Evolutionary conservation across 2,888 invertebrate species (phyloP).

Genomic region (Melipona beecheii): DNA sequence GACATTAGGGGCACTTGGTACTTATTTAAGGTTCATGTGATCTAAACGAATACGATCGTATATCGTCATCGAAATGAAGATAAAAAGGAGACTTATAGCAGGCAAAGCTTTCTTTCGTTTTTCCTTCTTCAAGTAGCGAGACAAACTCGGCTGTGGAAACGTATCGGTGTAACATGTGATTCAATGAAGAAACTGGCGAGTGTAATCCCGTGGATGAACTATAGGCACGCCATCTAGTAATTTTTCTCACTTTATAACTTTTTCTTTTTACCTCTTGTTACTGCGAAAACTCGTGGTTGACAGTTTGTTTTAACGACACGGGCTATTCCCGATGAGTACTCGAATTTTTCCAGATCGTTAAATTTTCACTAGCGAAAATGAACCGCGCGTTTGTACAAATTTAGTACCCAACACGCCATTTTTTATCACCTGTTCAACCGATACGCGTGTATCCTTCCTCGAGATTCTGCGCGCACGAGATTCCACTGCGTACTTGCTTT

Average conservation of each 20-base stretch:
- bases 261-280: not conserved
- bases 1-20: conserved; percentile 80
- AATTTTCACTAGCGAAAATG: not conserved
- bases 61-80: conserved; percentile 30
- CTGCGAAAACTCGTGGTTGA: not conserved
- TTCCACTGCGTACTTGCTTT: conserved; percentile 26
- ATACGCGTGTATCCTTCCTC: conserved; percentile 50
- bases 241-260: not conserved
- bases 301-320: conserved; percentile 16
- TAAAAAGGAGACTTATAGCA: conserved; percentile 24
- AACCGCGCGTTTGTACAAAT: not conserved
- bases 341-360: not conserved
- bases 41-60: conserved; percentile 54
- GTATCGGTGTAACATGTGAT: conserved; percentile 58
- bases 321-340: not conserved
- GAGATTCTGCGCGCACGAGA: conserved; percentile 38
- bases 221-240: not conserved
- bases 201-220: not conserved
- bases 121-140: conserved; percentile 53
- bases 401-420: not conserved
- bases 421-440: conserved; percentile 48
- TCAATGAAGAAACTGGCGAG: not conserved
- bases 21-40: conserved; percentile 77
- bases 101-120: conserved; percentile 53
- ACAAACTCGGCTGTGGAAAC: conserved; percentile 65